Percentiles rank a stretch among this genome's conserved stretches.
These are phyloP conservation scores for Sminthurinus signatus DNA, from an alignment of 1,140 invertebrate species.

Conservation along the genomic window DNA sequence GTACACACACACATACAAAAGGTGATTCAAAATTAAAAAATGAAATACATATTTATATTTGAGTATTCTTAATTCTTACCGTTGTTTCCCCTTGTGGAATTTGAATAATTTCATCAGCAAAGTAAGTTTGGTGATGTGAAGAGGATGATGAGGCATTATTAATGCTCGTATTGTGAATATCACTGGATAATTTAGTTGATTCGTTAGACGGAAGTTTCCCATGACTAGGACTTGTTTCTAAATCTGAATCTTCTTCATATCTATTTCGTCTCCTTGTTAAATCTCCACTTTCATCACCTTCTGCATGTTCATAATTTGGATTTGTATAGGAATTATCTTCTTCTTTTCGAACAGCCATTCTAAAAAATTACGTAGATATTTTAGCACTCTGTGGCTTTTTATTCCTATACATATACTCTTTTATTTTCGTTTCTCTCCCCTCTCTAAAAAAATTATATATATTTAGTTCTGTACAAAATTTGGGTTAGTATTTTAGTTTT, in stretches of 20 bases:
- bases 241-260: neutral
- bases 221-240: neutral
- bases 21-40: too few species aligned
- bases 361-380: too few species aligned
- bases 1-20: too few species aligned
- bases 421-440: too few species aligned
- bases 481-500: too few species aligned
- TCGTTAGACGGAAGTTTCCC: neutral
- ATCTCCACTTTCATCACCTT: neutral
- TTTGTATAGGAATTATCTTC: neutral
- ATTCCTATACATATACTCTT: too few species aligned
- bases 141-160: neutral
- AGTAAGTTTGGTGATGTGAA: slow-evolving; percentile 50
- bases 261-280: too few species aligned
- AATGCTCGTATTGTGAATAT: neutral
- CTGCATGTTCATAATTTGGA: neutral
- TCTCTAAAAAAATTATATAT: too few species aligned
- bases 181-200: neutral
- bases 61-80: slow-evolving; percentile 46
- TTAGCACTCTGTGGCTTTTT: too few species aligned
- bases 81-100: slow-evolving; percentile 52
- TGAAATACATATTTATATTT: neutral
- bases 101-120: slow-evolving; percentile 55
- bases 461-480: too few species aligned
- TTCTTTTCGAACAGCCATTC: neutral